Evolutionary conservation across 2,797 vertebrate genomes (phyloP), one percentile per base, ranked within the genome.

Genomic region (Hemitrygon akajei): DNA sequence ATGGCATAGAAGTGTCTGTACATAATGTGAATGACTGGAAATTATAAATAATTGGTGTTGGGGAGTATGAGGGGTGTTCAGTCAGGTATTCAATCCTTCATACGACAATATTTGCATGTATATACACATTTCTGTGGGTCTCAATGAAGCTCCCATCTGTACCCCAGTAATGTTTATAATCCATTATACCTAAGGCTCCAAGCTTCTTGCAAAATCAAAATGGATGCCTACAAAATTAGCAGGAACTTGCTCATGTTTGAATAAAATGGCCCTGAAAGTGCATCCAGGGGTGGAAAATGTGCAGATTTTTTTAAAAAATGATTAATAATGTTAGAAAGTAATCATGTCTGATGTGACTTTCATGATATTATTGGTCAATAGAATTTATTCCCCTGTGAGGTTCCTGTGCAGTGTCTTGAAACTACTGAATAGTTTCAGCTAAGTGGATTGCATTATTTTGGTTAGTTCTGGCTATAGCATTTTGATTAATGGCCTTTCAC

Each of bases 401-500:
- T 93, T 93, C 94, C 95, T 94, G 94, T 0, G 5, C 94, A 82
- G 56, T 94, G 94, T 94, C 81, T 95, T 94, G 95, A 93, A 95
- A 95, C 94, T 94, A 95, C 95, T 96, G 95, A 95, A 95, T 95
- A 94, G 84, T 95, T 95, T 94, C 94, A 95, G 94, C 93, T 94
- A 95, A 95, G 94, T 93, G 93, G 94, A 94, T 94, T 93, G 1
- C 9, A 94, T 95, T 96, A 95, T 94, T 96, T 96, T 95, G 84
- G 94, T 95, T 95, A 94, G 94, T 93, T 95, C 94, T 95, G 94
- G 95, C 94, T 30, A 25, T 94, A 95, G 95, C 94, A 94, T 93
- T 94, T 94, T 95, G 95, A 95, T 95, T 95, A 95, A 95, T 96
- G 94, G 94, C 89, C 94, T 95, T 95, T 94, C 95, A 0, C 94